Percentiles rank a stretch among this genome's conserved stretches.
Evolutionary conservation across 23 tunicate genomes (phyloP).

Genomic region (Halocynthia roretzi): DNA sequence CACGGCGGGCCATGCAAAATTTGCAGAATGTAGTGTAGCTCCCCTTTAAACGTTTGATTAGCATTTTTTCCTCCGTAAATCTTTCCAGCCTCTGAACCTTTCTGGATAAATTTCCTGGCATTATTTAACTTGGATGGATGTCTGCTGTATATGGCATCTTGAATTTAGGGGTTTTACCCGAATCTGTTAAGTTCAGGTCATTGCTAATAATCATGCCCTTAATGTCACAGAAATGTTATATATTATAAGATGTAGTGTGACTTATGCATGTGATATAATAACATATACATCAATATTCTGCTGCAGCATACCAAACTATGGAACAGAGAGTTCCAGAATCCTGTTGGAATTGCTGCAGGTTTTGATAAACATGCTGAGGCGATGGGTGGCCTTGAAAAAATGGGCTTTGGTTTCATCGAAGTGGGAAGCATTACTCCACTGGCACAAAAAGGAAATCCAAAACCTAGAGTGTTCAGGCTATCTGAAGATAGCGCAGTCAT

Average conservation of each 20-base stretch:
- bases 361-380: constrained; percentile 96
- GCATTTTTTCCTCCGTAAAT: no score
- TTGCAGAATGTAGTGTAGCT: no score
- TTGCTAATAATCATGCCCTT: not conserved
- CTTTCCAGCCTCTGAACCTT: no score
- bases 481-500: constrained; percentile 82
- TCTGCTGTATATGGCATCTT: no score
- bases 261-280: no score
- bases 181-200: not conserved
- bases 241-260: not conserved
- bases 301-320: constrained; percentile 34
- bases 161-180: no score
- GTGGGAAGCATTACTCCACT: constrained; percentile 86
- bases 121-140: no score
- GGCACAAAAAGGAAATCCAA: constrained; percentile 71
- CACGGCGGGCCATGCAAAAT: no score
- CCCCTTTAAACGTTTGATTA: no score
- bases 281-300: no score
- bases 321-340: constrained; percentile 57
- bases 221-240: not conserved
- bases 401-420: constrained; percentile 92
- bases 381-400: constrained; percentile 54
- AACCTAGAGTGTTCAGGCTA: constrained; percentile 81
- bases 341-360: constrained; percentile 94
- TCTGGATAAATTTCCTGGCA: no score